Evolutionary conservation across 2,113 vertebrate species (phyloP).

Genomic region (Hippocampus mohnikei): DNA sequence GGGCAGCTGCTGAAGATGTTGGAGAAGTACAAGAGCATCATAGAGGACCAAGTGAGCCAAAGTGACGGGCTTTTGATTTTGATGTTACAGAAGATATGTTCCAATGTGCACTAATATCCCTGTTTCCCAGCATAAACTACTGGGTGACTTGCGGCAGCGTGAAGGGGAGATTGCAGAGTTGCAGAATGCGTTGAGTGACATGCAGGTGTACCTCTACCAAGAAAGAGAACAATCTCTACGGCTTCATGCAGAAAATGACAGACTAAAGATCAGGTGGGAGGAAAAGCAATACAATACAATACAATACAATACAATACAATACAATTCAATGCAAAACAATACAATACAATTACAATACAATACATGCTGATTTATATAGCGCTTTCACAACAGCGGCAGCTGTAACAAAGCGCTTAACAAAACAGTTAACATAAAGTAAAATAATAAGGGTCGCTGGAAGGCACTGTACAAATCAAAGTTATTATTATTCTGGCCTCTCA

Average conservation of each 20-base stretch:
- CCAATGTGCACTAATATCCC: no score
- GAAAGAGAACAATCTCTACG: conserved; percentile 88
- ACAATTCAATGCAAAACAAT: no score
- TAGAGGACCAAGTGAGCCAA: conserved; percentile 80
- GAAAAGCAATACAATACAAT: no score
- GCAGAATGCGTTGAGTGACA: conserved; percentile 90
- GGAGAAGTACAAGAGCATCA: conserved; percentile 77
- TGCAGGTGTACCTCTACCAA: conserved; percentile 93
- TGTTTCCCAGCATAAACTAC: conserved; percentile 81
- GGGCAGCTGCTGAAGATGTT: conserved; percentile 84
- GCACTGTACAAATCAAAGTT: not conserved
- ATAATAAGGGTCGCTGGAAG: not conserved
- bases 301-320: no score
- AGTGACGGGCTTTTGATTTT: not conserved
- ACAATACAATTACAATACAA: no score
- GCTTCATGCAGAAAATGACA: conserved; percentile 91
- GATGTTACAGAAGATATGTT: not conserved
- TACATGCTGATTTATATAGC: no score
- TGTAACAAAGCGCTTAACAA: no score
- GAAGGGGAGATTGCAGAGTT: conserved; percentile 86
- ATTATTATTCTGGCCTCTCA: not conserved
- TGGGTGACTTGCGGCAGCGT: conserved; percentile 81
- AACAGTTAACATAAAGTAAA: no score
- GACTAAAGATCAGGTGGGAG: conserved; percentile 89
- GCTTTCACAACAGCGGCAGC: no score